Conservation (phyloP, 2,797 vertebrate species). For the Garrulus glandarius region DNA sequence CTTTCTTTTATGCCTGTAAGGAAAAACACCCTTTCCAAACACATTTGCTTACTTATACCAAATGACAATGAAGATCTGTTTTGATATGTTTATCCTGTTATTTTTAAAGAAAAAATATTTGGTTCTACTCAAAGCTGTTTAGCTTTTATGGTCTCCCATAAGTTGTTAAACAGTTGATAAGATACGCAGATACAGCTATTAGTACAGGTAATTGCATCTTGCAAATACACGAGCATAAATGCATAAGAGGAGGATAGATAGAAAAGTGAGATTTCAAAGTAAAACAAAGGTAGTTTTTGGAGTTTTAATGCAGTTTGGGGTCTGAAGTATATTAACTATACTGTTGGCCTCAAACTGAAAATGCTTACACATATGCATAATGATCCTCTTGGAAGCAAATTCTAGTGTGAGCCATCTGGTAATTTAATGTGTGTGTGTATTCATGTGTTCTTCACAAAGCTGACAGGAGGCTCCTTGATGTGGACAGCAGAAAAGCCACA, state of each 20-base stretch:
- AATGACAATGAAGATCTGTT: neutral
- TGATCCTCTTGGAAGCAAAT: neutral
- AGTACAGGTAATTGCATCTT: neutral
- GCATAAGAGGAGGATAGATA: neutral
- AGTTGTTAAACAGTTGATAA: neutral
- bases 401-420: neutral
- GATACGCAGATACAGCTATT: neutral
- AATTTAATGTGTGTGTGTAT: neutral
- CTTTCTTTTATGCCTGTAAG: neutral
- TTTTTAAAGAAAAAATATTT: neutral
- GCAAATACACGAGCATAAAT: neutral
- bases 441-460: neutral
- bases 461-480: neutral
- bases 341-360: neutral
- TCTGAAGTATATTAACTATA: neutral
- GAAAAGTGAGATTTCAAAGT: neutral
- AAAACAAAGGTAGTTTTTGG: neutral
- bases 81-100: neutral
- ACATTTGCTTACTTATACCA: neutral
- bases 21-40: neutral
- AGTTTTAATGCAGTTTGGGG: neutral
- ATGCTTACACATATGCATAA: fast-evolving
- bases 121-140: neutral
- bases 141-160: neutral
- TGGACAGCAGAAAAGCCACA: neutral